These are phyloP conservation scores for Phengaris arion DNA, from an alignment of 2,888 invertebrate genomes.

Conservation along the genomic window DNA sequence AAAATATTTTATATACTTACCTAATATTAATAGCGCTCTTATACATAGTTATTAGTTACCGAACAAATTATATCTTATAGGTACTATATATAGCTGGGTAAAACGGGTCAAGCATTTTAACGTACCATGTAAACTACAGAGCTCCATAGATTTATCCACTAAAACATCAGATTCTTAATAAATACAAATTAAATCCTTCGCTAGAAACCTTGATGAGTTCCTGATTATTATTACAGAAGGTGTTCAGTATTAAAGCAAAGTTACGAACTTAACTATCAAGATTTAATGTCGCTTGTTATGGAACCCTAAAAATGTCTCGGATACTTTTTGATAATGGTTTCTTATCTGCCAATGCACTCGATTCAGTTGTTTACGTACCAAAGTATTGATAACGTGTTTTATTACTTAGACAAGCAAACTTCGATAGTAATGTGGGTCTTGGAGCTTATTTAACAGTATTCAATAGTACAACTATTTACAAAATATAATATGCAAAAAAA, in stretches of 20 bases:
- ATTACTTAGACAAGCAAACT: conserved; percentile 15
- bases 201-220: no score
- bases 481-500: conserved; percentile 4
- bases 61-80: background rate
- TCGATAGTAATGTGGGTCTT: conserved; percentile 1
- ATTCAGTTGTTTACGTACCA: conserved; percentile 37
- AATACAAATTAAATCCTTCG: no score
- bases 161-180: no score
- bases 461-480: background rate
- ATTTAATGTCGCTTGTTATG: background rate
- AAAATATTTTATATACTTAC: no score
- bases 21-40: no score
- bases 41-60: no score
- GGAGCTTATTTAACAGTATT: background rate
- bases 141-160: background rate
- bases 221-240: no score
- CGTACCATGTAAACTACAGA: background rate
- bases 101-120: background rate
- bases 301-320: conserved; percentile 32
- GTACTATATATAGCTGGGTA: background rate
- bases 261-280: no score
- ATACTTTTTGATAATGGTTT: conserved; percentile 35
- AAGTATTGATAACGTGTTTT: conserved; percentile 26
- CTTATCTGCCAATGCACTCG: conserved; percentile 69
- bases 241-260: no score